These are phyloP conservation scores for Scolanthus callimorphus DNA, from an alignment of 92 coral and sea anemone species.

Conservation along the genomic window DNA sequence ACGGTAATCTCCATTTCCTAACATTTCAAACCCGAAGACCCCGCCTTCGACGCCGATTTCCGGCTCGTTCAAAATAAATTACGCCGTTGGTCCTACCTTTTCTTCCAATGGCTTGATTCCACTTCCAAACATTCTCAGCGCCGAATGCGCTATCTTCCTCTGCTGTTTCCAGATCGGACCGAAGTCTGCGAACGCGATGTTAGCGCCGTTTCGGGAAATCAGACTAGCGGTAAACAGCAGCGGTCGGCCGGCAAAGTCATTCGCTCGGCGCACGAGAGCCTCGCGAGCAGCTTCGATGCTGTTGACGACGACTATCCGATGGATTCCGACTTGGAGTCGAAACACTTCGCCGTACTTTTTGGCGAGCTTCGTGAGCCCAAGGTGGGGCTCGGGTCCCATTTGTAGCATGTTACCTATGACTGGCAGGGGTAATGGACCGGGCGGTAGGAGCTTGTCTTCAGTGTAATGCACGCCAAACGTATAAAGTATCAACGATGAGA, in stretches of 20 bases:
- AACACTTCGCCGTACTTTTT: conserved; percentile 77
- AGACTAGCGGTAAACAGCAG: conserved; percentile 76
- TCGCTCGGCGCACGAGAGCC: conserved; percentile 86
- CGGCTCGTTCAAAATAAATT: too few relatives aligned
- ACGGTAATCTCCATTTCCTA: too few relatives aligned
- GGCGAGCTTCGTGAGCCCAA: conserved; percentile 72
- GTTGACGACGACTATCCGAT: conserved; percentile 89
- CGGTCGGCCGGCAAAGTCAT: conserved; percentile 95
- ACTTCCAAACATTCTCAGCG: conserved; percentile 82
- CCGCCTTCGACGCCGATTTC: too few relatives aligned
- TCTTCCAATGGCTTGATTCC: conserved; percentile 76
- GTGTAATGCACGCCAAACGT: conserved; percentile 35
- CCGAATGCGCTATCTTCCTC: conserved; percentile 92
- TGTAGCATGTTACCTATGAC: conserved; percentile 95
- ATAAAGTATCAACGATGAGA: conserved; percentile 39
- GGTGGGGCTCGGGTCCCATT: conserved; percentile 85
- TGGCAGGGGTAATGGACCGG: conserved; percentile 94
- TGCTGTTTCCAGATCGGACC: conserved; percentile 90
- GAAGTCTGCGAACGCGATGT: conserved; percentile 89
- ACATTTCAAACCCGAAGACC: too few relatives aligned
- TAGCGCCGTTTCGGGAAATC: conserved; percentile 86
- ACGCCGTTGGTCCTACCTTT: conserved; percentile 9
- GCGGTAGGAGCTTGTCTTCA: conserved; percentile 77
- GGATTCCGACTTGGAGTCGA: conserved; percentile 87
- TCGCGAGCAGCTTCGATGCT: conserved; percentile 93